phyloP scores from a whole-genome alignment of 2,888 invertebrate genomes.

The Andrena chrysosceles region DNA sequence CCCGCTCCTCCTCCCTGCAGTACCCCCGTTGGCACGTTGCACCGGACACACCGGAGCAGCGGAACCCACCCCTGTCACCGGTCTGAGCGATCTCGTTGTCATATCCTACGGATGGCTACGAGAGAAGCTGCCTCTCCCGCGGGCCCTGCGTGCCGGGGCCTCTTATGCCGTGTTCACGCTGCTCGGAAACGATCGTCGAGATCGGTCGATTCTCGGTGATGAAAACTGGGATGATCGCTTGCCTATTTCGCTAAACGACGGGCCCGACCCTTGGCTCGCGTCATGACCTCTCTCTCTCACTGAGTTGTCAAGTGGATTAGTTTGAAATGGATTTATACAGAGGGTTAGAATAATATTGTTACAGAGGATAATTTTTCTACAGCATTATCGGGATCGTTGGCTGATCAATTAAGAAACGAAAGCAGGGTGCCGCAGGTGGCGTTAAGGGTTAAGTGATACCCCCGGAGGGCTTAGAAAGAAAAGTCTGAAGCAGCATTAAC shows the following conservation, averaged over 20 bases:
- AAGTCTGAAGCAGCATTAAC: neutral
- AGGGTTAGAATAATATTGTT: too few species aligned
- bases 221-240: neutral
- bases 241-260: neutral
- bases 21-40: slow-evolving; percentile 33
- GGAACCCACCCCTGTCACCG: slow-evolving; percentile 79
- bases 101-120: slow-evolving; percentile 72
- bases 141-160: slow-evolving; percentile 44
- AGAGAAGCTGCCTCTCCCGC: slow-evolving; percentile 50
- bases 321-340: too few species aligned
- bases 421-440: neutral
- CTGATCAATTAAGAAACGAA: neutral
- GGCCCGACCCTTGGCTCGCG: neutral
- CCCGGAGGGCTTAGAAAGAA: neutral
- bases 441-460: neutral
- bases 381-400: too few species aligned
- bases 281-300: too few species aligned
- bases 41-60: slow-evolving; percentile 53
- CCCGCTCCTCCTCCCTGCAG: too few species aligned
- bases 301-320: too few species aligned
- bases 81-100: slow-evolving; percentile 83
- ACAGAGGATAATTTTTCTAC: too few species aligned
- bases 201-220: neutral
- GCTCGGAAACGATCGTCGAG: neutral
- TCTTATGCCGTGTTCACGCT: slow-evolving; percentile 43